phyloP scores from a whole-genome alignment of 1,140 invertebrate genomes.

The Philaenus spumarius region DNA sequence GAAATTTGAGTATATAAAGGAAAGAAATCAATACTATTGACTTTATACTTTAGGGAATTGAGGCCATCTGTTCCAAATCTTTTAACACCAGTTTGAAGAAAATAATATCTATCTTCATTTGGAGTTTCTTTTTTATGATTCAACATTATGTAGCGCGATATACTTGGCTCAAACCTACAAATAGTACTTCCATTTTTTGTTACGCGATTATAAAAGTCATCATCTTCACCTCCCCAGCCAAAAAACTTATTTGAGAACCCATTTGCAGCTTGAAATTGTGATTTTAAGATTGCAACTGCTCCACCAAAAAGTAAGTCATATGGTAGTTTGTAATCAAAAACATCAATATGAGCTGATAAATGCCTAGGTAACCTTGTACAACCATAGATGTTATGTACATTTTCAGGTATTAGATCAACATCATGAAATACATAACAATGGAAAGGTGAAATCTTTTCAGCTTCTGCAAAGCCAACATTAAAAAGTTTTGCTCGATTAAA shows the following conservation, averaged over 20 bases:
- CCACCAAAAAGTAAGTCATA: conserved; percentile 69
- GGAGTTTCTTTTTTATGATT: conserved; percentile 55
- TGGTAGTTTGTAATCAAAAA: conserved; percentile 74
- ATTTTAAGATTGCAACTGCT: conserved; percentile 60
- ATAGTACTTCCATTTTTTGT: conserved; percentile 47
- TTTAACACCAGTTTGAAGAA: conserved; percentile 42
- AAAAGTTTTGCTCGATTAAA: conserved; percentile 93
- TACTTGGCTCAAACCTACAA: conserved; percentile 59
- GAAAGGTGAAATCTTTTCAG: conserved; percentile 56
- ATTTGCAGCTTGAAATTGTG: conserved; percentile 72
- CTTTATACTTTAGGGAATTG: conserved; percentile 51
- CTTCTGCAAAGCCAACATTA: conserved; percentile 83
- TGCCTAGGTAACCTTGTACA: conserved; percentile 83
- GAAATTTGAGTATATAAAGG: conserved; percentile 29
- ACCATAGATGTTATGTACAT: conserved; percentile 83
- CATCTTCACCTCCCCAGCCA: conserved; percentile 86
- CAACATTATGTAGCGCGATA: conserved; percentile 73
- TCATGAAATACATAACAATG: conserved; percentile 94
- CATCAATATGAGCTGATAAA: conserved; percentile 88
- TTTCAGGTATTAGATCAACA: conserved; percentile 88
- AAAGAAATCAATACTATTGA: conserved; percentile 23
- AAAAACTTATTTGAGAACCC: conserved; percentile 89
- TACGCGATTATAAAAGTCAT: conserved; percentile 59
- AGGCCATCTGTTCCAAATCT: conserved; percentile 59
- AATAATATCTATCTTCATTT: conserved; percentile 34